Percentiles rank a stretch among this genome's conserved stretches.
phyloP scores from a whole-genome alignment of 2,888 invertebrate species.

The Athripsodes cinereus region DNA sequence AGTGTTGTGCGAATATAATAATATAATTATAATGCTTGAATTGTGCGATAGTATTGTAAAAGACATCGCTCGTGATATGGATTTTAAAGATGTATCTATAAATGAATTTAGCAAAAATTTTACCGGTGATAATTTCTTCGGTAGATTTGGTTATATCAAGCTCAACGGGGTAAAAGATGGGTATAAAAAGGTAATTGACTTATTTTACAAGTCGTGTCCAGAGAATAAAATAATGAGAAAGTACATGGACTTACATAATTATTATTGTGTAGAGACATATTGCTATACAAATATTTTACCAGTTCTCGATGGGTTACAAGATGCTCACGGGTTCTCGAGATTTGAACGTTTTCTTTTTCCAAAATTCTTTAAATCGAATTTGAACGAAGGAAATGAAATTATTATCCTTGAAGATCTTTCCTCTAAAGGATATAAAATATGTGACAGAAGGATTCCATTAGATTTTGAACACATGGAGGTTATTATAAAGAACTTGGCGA shows the following conservation, averaged over 20 bases:
- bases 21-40: too few species aligned
- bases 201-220: background rate
- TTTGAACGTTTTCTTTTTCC: constrained; percentile 1
- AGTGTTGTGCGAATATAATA: too few species aligned
- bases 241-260: background rate
- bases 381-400: constrained; percentile 17
- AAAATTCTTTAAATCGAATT: constrained; percentile 4
- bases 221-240: background rate
- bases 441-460: constrained; percentile 21
- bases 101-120: background rate
- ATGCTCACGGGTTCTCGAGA: background rate
- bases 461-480: constrained; percentile 19
- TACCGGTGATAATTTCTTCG: constrained; percentile 13
- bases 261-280: constrained; percentile 10
- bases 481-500: constrained; percentile 27
- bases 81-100: background rate
- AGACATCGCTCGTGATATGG: too few species aligned
- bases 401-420: constrained; percentile 27
- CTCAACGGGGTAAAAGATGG: too few species aligned
- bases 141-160: too few species aligned
- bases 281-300: constrained; percentile 10
- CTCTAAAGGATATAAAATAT: constrained; percentile 20
- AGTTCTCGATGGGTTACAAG: constrained; percentile 8
- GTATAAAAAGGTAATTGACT: background rate
- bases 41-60: too few species aligned